Evolutionary conservation across 2,113 vertebrate species (phyloP), one percentile per base, ranked within the genome.

Genomic region (Ceyx cyanopectus): DNA sequence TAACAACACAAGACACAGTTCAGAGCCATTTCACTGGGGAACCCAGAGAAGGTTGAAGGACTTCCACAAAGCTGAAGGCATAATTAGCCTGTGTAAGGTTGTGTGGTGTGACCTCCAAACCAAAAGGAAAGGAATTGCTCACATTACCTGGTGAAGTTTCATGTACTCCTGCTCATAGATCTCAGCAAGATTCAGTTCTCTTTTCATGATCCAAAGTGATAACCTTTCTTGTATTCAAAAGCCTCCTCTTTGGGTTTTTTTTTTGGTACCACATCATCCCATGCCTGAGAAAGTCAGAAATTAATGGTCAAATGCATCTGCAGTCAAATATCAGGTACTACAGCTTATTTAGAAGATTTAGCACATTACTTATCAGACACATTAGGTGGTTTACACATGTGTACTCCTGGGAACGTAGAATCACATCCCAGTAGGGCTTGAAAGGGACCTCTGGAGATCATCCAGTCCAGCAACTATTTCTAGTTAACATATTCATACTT

Each of bases 81-180:
- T 41, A 61, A 29, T 23, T n/a, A 79, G 46, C 41, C 69, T 50
- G 48, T 50, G 12, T 22, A 32, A 10, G 4, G 23, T 50, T 27
- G 30, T 1, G 4, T 5, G 21, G 27, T 30, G 12, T 66, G 40
- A 63, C 46, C n/a, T 45, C 61, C n/a, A 56, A 61, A 26, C 34
- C 9, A 32, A 40, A 37, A 82, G 50, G 27, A 76, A 87, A 29
- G 34, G 23, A 51, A 74, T 1, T 54, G 57, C 69, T 76, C 12
- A 10, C 2, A 58, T 73, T 95, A 99, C 99, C 99, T 99, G 98
- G 53, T 96, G 98, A 94, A 99, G 98, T 92, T 99, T 99, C 89
- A 99, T 81, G 93, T 98, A 99, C 83, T 99, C 99, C 46, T 99
- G 98, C 72, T 99, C 99, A 16, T 99, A 99, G 87, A 99, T 98